Conservation (phyloP, 2,797 vertebrate species). For the Tapera naevia region DNA sequence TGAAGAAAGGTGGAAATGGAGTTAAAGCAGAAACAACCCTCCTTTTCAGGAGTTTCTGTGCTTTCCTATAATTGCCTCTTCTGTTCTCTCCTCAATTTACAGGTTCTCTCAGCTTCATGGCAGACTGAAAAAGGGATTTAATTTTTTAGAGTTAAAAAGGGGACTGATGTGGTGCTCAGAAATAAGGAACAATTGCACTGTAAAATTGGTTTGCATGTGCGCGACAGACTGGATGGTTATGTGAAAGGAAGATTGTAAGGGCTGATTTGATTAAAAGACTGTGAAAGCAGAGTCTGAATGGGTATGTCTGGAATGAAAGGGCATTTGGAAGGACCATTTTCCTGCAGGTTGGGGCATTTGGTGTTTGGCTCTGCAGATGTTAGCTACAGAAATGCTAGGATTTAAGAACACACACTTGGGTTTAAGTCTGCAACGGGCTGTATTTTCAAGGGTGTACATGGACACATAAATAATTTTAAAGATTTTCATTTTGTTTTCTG, state of each 20-base stretch:
- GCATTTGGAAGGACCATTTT: background rate
- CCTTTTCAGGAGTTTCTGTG: background rate
- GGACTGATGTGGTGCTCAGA: conserved; percentile 22
- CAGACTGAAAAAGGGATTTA: conserved; percentile 12
- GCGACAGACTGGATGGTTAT: background rate
- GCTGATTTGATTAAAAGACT: conserved; percentile 46
- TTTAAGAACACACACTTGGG: background rate
- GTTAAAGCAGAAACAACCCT: background rate
- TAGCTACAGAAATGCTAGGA: background rate
- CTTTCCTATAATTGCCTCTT: background rate
- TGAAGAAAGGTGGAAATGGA: background rate
- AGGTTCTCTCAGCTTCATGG: background rate
- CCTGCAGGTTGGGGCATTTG: background rate
- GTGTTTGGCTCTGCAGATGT: background rate
- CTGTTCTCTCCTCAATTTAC: background rate
- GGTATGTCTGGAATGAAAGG: conserved; percentile 37
- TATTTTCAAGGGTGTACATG: background rate
- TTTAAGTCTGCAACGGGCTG: background rate
- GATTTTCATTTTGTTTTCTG: background rate
- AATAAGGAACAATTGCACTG: conserved; percentile 38
- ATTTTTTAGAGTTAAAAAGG: conserved; percentile 9
- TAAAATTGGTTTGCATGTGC: conserved; percentile 33
- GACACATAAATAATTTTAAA: background rate
- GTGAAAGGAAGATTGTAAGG: conserved; percentile 49
- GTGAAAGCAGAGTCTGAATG: conserved; percentile 13